Evolutionary conservation across 2,113 vertebrate genomes (phyloP).

Genomic region (Lasiurus cinereus): DNA sequence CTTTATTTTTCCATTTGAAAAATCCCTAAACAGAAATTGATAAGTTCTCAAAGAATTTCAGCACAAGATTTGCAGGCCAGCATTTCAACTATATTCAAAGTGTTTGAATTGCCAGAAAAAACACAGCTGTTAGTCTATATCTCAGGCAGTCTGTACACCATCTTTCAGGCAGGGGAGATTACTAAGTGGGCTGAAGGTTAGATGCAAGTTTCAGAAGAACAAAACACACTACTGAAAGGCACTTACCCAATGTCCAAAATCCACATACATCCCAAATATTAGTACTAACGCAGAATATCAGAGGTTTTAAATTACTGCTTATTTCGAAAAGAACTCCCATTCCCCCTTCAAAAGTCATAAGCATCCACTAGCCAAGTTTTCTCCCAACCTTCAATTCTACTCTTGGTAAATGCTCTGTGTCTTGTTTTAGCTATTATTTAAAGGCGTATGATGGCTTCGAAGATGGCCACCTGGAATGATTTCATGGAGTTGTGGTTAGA

Average conservation of each 20-base stretch:
- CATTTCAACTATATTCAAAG: conserved; percentile 58
- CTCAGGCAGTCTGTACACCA: conserved; percentile 6
- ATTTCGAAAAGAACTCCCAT: background rate
- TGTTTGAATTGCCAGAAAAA: conserved; percentile 72
- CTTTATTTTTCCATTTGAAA: conserved; percentile 71
- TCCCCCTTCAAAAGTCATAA: background rate
- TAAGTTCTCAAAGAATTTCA: conserved; percentile 66
- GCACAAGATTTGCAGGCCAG: conserved; percentile 48
- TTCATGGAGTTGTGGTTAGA: background rate
- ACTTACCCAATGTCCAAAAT: background rate
- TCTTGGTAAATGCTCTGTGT: background rate
- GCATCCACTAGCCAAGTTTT: background rate
- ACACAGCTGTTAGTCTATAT: conserved; percentile 69
- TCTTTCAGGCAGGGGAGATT: background rate
- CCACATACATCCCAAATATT: background rate
- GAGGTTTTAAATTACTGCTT: background rate
- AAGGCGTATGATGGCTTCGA: background rate
- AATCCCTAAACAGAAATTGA: conserved; percentile 71
- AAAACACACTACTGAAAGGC: background rate
- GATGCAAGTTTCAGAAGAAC: conserved; percentile 3
- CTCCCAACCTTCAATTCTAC: background rate
- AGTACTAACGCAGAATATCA: background rate
- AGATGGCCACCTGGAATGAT: background rate
- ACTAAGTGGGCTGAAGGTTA: background rate
- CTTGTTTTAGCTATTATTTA: conserved; percentile 21